Percentiles rank a stretch among this genome's conserved stretches.
Conservation (phyloP, 2,888 invertebrate species). For the Priapulus caudatus region DNA sequence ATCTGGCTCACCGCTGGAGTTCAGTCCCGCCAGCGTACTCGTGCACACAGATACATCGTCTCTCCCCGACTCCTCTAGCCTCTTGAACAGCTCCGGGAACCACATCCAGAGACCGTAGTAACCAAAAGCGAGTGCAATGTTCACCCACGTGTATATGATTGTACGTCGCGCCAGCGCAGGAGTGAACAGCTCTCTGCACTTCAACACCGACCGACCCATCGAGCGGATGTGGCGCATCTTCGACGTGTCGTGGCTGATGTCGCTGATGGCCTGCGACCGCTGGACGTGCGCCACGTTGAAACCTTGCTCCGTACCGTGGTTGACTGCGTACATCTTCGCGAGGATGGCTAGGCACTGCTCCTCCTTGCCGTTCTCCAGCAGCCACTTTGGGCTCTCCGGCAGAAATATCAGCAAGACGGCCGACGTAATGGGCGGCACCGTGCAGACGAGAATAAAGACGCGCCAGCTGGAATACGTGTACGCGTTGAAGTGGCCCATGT, state of each 20-base stretch:
- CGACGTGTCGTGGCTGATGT: neutral
- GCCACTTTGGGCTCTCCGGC: constrained; percentile 82
- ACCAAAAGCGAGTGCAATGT: constrained; percentile 87
- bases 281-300: neutral
- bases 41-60: constrained; percentile 1
- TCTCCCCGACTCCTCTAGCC: constrained; percentile 37
- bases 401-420: constrained; percentile 58
- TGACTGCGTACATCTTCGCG: constrained; percentile 52
- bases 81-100: constrained; percentile 87
- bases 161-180: neutral
- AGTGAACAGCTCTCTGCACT: neutral
- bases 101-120: constrained; percentile 94
- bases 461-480: constrained; percentile 85
- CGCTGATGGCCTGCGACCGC: neutral
- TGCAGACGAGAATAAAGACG: constrained; percentile 74
- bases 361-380: constrained; percentile 52
- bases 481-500: constrained; percentile 34
- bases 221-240: constrained; percentile 23
- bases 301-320: constrained; percentile 8
- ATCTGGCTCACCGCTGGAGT: neutral
- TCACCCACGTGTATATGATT: constrained; percentile 53
- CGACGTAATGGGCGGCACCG: constrained; percentile 74
- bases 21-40: neutral
- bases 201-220: constrained; percentile 48
- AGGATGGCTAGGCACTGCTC: constrained; percentile 71